These are phyloP conservation scores for Anastatus disparis DNA, from an alignment of 1,140 invertebrate genomes.

Conservation along the genomic window DNA sequence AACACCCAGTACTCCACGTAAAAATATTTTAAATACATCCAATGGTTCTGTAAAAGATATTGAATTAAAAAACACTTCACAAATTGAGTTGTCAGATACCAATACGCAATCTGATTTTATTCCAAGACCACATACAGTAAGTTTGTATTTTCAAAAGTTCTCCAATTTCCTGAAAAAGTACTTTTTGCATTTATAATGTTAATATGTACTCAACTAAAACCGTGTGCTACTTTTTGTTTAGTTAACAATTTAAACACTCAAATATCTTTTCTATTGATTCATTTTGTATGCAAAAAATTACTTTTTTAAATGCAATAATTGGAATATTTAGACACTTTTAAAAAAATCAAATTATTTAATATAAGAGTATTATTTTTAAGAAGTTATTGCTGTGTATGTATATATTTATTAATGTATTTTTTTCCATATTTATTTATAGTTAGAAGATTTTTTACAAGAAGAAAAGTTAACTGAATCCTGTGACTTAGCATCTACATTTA, in stretches of 20 bases:
- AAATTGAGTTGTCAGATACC: neutral
- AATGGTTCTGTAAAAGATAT: neutral
- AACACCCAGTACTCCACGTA: neutral
- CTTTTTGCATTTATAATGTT: too few species aligned
- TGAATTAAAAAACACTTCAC: neutral
- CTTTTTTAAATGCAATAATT: neutral
- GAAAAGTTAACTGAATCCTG: constrained; percentile 40
- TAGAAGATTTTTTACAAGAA: constrained; percentile 45
- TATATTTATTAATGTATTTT: neutral
- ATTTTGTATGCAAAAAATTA: neutral
- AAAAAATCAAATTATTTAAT: neutral
- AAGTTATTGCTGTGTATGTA: neutral
- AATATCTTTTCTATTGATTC: too few species aligned
- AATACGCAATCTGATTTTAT: neutral
- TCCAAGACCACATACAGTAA: constrained; percentile 48
- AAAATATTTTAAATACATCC: constrained; percentile 15
- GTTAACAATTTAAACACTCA: too few species aligned
- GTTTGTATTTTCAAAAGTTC: too few species aligned
- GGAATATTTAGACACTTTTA: neutral
- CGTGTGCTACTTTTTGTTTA: too few species aligned
- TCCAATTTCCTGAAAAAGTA: too few species aligned
- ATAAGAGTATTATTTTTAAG: neutral
- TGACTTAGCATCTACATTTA: constrained; percentile 42
- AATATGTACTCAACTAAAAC: too few species aligned
- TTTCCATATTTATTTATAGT: constrained; percentile 40